Conservation (phyloP, 1,140 invertebrate genomes). For the Drosophila saltans region DNA sequence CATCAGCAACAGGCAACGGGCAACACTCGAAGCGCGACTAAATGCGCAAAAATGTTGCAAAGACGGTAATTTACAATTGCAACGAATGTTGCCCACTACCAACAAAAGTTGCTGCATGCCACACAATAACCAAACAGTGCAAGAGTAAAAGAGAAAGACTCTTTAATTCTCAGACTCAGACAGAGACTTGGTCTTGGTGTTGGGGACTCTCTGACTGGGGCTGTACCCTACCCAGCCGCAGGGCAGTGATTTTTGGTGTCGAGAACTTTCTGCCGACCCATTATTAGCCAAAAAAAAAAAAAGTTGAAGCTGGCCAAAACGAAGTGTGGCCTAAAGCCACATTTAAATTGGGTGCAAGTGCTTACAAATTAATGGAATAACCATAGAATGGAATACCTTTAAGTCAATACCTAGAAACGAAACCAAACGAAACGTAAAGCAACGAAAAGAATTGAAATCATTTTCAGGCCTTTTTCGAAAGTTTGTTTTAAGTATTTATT, state of each 20-base stretch:
- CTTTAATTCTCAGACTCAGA: conserved; percentile 1
- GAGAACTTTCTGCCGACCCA: conserved; percentile 4
- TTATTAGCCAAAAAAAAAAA: conserved; percentile 23
- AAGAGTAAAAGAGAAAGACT: neutral
- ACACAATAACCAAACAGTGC: neutral
- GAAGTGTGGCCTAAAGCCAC: neutral
- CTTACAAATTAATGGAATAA: conserved; percentile 21
- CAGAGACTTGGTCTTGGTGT: too few species aligned
- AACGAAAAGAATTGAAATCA: too few species aligned
- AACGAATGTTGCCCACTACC: conserved; percentile 40
- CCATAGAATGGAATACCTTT: neutral
- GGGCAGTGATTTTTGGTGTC: conserved; percentile 47
- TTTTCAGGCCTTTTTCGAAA: too few species aligned
- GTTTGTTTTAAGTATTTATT: too few species aligned
- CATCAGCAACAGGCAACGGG: conserved; percentile 22
- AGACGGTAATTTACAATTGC: conserved; percentile 81
- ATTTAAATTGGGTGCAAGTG: conserved; percentile 40
- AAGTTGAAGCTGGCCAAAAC: neutral
- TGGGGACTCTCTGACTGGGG: neutral
- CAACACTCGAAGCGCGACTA: conserved; percentile 80
- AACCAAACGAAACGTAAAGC: too few species aligned
- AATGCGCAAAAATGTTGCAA: conserved; percentile 81
- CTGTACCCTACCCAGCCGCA: conserved; percentile 47
- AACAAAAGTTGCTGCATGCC: conserved; percentile 45
- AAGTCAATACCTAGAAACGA: neutral